Percentiles rank a stretch among this genome's conserved stretches.
phyloP scores from a whole-genome alignment of 2,113 vertebrate genomes.

The Thunnus maccoyii region DNA sequence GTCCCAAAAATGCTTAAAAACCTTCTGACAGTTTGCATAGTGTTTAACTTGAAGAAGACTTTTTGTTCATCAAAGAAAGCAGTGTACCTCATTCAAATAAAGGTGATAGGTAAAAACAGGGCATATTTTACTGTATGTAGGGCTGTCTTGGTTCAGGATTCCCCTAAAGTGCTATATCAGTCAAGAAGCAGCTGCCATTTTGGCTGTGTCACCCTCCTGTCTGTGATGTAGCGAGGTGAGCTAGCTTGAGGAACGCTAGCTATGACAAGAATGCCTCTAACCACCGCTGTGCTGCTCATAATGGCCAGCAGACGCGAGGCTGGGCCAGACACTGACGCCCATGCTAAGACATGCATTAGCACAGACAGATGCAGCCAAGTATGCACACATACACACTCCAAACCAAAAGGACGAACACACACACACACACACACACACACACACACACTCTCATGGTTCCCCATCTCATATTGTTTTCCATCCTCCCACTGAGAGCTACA shows the following conservation, averaged over 20 bases:
- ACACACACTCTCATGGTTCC: constrained; percentile 16
- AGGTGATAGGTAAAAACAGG: neutral
- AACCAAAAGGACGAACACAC: constrained; percentile 28
- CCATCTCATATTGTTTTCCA: constrained; percentile 66
- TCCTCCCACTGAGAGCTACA: constrained; percentile 59
- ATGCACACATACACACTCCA: constrained; percentile 21
- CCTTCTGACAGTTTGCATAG: neutral
- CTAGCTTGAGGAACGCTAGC: constrained; percentile 50
- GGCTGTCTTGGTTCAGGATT: constrained; percentile 18
- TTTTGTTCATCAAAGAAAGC: neutral
- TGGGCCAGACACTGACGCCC: constrained; percentile 66
- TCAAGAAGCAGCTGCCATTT: constrained; percentile 32
- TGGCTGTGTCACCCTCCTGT: constrained; percentile 50
- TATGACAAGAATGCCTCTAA: constrained; percentile 74
- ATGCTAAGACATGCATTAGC: constrained; percentile 66
- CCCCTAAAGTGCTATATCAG: constrained; percentile 5
- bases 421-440: constrained; percentile 17
- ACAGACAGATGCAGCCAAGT: constrained; percentile 60
- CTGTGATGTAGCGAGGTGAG: constrained; percentile 64
- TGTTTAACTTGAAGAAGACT: neutral
- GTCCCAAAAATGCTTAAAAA: neutral
- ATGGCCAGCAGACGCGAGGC: constrained; percentile 65
- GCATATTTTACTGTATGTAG: neutral
- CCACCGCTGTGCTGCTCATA: constrained; percentile 59
- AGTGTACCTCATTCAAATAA: too few relatives aligned